Base-by-base conservation (phyloP, 1,140 invertebrate species). In the Hestina assimilis region DNA sequence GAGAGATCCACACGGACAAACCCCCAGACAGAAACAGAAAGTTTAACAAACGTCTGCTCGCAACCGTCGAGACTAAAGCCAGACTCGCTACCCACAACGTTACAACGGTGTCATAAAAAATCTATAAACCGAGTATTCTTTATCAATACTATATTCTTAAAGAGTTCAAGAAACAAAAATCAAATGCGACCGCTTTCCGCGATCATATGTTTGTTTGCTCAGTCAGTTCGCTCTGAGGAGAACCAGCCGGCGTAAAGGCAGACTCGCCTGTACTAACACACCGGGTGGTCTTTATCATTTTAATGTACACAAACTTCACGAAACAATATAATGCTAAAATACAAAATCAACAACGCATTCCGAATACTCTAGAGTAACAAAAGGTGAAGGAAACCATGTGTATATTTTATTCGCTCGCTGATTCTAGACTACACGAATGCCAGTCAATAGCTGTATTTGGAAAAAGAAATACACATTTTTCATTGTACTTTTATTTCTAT, bases 241-340 rank as follows among this genome's bases (percentile, higher is more conserved):
- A 79, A 75, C 75, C 84, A 87, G 78, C 82, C 76, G 78, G 42
- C 54, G 28, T 54, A 41, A 43, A 56, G 51, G 4, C 55, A 38
- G 38, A 24, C 31, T 35, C 35, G 46, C 46, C 43, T 65, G 61
- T 67, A 62, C 59, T 52, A 69, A 56, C 63, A 38, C 64, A 59
- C 71, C 83, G 83, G 83, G 82, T 87, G 84, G 84, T 87, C 84
- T 84, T 78, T 84, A 85, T 87, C 84, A 87, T 81, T 74, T 75
- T 70, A 83, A 85, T 69, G 73, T 81, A 87, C 83, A 84, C 82
- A 85, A 60, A 64, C 57, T 73, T 80, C 72, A 75, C 63, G 66
- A 76, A 70, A 79, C 73, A 78, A 73, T 75, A 70, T 71, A 69
- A 78, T 79, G 77, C 72, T 78, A 80, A 84, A 83, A 81, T 66